Evolutionary conservation across 1,140 invertebrate genomes (phyloP).

Genomic region (Globodera rostochiensis): DNA sequence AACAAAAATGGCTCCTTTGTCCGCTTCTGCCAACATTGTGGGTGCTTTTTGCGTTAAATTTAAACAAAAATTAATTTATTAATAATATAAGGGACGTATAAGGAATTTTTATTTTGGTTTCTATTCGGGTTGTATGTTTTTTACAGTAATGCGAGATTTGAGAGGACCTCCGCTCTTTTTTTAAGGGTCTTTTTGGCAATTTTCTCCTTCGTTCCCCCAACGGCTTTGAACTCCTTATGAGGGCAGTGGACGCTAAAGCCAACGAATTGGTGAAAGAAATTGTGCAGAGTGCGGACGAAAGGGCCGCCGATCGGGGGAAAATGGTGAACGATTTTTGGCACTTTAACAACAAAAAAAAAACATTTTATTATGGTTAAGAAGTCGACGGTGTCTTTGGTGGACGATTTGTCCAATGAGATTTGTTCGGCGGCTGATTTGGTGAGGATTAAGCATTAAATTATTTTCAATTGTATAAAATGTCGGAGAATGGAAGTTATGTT

Average conservation of each 20-base stretch:
- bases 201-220: conserved; percentile 33
- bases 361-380: conserved; percentile 24
- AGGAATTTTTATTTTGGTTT: no score
- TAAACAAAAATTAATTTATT: no score
- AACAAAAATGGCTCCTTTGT: not conserved
- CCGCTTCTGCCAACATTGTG: not conserved
- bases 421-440: conserved; percentile 53
- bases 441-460: not conserved
- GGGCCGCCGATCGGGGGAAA: not conserved
- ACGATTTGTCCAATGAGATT: conserved; percentile 51
- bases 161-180: not conserved
- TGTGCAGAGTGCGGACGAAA: conserved; percentile 25
- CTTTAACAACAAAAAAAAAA: no score
- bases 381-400: conserved; percentile 47
- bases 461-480: no score
- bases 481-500: not conserved
- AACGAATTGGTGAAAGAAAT: conserved; percentile 30
- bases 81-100: no score
- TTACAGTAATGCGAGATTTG: no score
- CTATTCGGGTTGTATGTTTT: no score
- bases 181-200: conserved; percentile 53
- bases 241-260: conserved; percentile 12
- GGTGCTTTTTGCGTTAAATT: not conserved
- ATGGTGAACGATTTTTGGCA: not conserved
- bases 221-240: conserved; percentile 33